Evolutionary conservation across 2,797 vertebrate genomes (phyloP), one percentile per base, ranked within the genome.

Genomic region (Dendrocincla tyrannina): DNA sequence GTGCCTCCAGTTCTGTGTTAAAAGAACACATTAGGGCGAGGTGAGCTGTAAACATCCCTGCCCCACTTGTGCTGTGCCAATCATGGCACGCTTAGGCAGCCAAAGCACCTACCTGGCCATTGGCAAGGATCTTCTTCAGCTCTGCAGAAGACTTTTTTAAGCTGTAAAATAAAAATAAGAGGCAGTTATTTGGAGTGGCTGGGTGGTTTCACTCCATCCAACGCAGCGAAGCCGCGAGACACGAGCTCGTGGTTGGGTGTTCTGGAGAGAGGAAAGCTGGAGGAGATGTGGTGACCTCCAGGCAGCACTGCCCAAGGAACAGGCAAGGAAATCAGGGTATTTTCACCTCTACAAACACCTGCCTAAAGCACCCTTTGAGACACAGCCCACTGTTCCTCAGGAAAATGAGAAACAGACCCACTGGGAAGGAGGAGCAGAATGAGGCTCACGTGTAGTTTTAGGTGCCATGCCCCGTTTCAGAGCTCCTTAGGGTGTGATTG

Each of bases 101-200:
- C 74, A 50, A 59, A 58, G 76, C 42, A 97, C 97, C 95, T 97
- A 99, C 99, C 98, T 99, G 99, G 87, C 99, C 99, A 77, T 99
- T 99, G 50, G 99, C 99, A 96, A 99, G 93, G 89, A 99, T 99
- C 94, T 98, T 99, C 98, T 99, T 99, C 96, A 99, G 98, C 95
- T 99, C 99, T 27, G 99, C 99, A n/a, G 99, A 99, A 28, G 99
- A 99, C 80, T 99, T 99, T 95, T 99, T 99, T 80, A 99, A 98
- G 95, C 99, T 99, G 93, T 37, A 68, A n/a, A 37, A 39, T 8
- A 76, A 27, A 35, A 22, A 84, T 1, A 85, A 97, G 63, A 91
- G 37, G 72, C 17, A 30, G 72, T 74, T 88, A 46, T 66, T 90
- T 90, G 96, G 47, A 96, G 82, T 4, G 39, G 63, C 14, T 7